Conservation (phyloP, 2,888 invertebrate genomes). For the Drosophila mayaguana region DNA sequence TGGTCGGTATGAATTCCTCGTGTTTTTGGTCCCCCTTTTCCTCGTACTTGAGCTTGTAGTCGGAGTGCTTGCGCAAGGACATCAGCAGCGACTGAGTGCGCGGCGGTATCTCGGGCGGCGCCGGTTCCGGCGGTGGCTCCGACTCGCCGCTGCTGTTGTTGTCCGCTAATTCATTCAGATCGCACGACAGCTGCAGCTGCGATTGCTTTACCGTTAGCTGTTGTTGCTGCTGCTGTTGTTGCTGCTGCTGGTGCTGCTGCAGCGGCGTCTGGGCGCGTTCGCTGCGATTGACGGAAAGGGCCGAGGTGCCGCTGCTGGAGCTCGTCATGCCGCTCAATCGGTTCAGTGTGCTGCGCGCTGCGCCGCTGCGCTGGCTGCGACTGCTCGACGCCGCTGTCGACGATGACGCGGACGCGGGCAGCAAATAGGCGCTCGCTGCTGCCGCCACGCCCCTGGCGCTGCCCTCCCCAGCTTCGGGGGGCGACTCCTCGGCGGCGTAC, state of each 20-base stretch:
- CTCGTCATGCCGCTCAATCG: constrained; percentile 87
- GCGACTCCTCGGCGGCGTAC: constrained; percentile 74
- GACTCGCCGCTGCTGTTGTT: constrained; percentile 69
- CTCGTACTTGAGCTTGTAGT: constrained; percentile 85
- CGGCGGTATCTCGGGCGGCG: constrained; percentile 94
- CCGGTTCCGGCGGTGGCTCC: constrained; percentile 93
- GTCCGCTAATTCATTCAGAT: constrained; percentile 60
- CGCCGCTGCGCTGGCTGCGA: constrained; percentile 85
- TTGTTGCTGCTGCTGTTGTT: constrained; percentile 32
- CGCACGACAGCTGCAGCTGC: constrained; percentile 62
- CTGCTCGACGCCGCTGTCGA: constrained; percentile 79
- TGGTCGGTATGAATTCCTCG: constrained; percentile 85
- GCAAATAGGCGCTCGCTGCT: constrained; percentile 63
- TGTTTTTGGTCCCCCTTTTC: constrained; percentile 85
- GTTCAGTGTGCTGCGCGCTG: constrained; percentile 66
- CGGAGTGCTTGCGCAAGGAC: constrained; percentile 84
- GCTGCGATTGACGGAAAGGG: constrained; percentile 69
- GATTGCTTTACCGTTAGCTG: constrained; percentile 26
- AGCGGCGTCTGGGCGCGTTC: constrained; percentile 33
- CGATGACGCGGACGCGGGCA: constrained; percentile 74
- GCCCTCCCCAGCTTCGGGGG: constrained; percentile 49
- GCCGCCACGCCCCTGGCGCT: constrained; percentile 15
- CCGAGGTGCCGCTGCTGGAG: constrained; percentile 86
- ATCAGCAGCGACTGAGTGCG: constrained; percentile 91
- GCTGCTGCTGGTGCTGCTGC: constrained; percentile 21